phyloP scores from a whole-genome alignment of 37 sponge, comb jelly and placozoan species.

The Beroe forskalii region DNA sequence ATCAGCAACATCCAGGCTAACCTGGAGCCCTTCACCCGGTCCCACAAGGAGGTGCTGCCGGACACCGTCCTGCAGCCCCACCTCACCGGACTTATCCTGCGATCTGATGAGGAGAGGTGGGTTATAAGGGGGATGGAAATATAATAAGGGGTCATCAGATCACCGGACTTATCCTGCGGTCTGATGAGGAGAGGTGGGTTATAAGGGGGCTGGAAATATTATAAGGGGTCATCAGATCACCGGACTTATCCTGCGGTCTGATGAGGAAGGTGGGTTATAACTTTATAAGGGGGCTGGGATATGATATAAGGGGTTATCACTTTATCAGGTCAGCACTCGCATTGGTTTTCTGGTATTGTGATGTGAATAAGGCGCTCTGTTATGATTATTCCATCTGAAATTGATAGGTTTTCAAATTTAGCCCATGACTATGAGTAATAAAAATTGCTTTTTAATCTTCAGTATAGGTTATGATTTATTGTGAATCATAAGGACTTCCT shows the following conservation, averaged over 20 bases:
- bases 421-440: too few species aligned
- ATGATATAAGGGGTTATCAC: too few species aligned
- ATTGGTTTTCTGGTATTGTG: too few species aligned
- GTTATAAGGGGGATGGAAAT: conserved; percentile 20
- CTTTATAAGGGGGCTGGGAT: too few species aligned
- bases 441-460: too few species aligned
- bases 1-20: conserved; percentile 85
- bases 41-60: conserved; percentile 42
- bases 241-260: background rate
- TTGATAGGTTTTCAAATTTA: too few species aligned
- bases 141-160: background rate
- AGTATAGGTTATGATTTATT: too few species aligned
- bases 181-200: conserved; percentile 63
- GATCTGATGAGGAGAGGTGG: conserved; percentile 62
- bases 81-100: conserved; percentile 8
- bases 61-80: conserved; percentile 36
- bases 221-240: background rate
- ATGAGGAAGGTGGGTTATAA: conserved; percentile 61
- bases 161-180: background rate
- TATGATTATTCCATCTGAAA: too few species aligned
- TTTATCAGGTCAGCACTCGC: too few species aligned
- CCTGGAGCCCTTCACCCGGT: conserved; percentile 77
- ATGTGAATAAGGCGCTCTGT: too few species aligned
- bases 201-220: conserved; percentile 31
- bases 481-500: too few species aligned